These are phyloP conservation scores for Oxystoma pomonae DNA, from an alignment of 2,888 invertebrate genomes.

Conservation along the genomic window DNA sequence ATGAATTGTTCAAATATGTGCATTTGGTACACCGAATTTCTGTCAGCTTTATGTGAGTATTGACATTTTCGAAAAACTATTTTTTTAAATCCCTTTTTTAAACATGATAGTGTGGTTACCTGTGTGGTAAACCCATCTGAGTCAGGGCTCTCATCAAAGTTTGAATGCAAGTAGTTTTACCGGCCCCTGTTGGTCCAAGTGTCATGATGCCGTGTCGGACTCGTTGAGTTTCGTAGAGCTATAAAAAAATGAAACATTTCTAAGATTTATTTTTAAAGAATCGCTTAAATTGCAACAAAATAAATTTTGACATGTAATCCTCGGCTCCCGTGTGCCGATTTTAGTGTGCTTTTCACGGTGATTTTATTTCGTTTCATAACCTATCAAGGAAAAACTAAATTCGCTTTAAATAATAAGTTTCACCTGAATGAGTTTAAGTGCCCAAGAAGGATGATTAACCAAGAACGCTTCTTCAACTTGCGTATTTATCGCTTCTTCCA, in stretches of 20 bases:
- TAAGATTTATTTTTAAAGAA: no score
- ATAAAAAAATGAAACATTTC: no score
- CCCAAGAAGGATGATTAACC: conserved; percentile 93
- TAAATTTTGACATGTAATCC: no score
- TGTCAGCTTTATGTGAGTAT: neutral
- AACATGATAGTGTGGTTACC: conserved; percentile 53
- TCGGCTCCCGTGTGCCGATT: no score
- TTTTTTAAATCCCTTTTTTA: no score
- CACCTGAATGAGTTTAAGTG: conserved; percentile 88
- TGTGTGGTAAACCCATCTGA: conserved; percentile 78
- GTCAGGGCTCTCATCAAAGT: conserved; percentile 88
- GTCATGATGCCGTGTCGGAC: conserved; percentile 97
- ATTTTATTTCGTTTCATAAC: no score
- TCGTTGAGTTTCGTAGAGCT: conserved; percentile 92
- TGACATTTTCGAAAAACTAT: conserved; percentile 1
- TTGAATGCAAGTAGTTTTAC: conserved; percentile 89
- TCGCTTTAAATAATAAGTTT: no score
- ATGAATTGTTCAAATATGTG: no score
- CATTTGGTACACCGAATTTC: no score
- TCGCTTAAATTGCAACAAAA: no score
- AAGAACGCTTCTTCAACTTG: conserved; percentile 79
- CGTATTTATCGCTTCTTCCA: conserved; percentile 82
- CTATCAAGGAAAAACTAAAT: no score
- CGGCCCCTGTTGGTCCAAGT: conserved; percentile 90
- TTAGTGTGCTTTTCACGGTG: no score